phyloP scores from a whole-genome alignment of 1,140 invertebrate species.

The Ooceraea biroi region DNA sequence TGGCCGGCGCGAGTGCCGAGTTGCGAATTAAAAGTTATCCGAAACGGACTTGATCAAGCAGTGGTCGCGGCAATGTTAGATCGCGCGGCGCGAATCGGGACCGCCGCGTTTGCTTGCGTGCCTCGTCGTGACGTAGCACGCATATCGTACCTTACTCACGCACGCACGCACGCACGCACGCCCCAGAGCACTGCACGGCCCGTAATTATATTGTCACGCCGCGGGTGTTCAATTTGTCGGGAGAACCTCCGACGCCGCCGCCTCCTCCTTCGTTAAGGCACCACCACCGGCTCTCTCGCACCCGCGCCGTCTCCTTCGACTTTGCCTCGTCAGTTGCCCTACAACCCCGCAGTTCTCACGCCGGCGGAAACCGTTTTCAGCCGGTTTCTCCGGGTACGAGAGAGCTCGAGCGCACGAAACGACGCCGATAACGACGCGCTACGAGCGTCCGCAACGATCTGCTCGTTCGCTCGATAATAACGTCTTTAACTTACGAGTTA shows the following conservation, averaged over 20 bases:
- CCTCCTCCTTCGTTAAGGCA: constrained; percentile 63
- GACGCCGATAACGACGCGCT: background rate
- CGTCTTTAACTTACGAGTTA: constrained; percentile 1
- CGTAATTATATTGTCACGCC: constrained; percentile 76
- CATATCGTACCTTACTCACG: constrained; percentile 61
- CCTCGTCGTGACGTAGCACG: constrained; percentile 3
- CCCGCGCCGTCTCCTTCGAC: constrained; percentile 8
- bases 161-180: constrained; percentile 24
- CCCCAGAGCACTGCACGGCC: constrained; percentile 51
- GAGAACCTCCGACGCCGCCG: constrained; percentile 60
- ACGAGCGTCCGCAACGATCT: constrained; percentile 6
- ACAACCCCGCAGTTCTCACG: constrained; percentile 63
- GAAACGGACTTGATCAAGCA: background rate
- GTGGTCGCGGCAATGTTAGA: constrained; percentile 6
- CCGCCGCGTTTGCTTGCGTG: constrained; percentile 13
- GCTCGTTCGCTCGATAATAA: background rate
- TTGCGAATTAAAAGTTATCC: background rate
- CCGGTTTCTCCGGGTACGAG: background rate
- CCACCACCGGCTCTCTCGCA: constrained; percentile 20
- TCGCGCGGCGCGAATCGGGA: background rate
- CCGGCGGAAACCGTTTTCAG: constrained; percentile 30
- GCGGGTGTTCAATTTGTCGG: constrained; percentile 76
- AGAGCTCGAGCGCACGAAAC: constrained; percentile 22
- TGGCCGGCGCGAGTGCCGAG: background rate
- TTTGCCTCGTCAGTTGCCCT: constrained; percentile 33